Conservation (phyloP, 2,888 invertebrate species). For the Idaea straminata region DNA sequence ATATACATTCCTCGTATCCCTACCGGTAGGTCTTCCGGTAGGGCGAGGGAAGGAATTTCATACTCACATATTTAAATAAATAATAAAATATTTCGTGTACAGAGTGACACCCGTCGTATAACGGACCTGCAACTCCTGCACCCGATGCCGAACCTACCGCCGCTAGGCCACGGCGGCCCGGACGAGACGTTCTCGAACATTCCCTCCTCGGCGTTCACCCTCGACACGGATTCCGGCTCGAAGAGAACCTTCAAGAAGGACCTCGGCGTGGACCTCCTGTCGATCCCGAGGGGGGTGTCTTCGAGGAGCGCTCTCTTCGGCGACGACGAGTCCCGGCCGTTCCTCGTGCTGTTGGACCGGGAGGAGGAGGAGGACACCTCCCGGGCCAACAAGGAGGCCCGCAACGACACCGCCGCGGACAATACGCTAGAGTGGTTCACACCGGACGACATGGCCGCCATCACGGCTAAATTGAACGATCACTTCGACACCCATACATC, state of each 20-base stretch:
- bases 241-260: background rate
- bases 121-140: conserved; percentile 30
- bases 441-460: too few relatives aligned
- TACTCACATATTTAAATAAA: too few relatives aligned
- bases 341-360: background rate
- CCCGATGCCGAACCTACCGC: conserved; percentile 13
- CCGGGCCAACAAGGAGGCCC: too few relatives aligned
- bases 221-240: conserved; percentile 12
- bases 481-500: too few relatives aligned
- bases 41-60: too few relatives aligned
- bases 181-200: conserved; percentile 9
- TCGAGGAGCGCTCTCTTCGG: background rate
- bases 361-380: background rate
- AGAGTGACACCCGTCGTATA: background rate
- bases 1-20: too few relatives aligned
- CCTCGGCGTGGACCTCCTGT: background rate
- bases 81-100: too few relatives aligned
- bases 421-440: too few relatives aligned
- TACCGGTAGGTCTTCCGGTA: too few relatives aligned
- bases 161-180: background rate
- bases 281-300: background rate
- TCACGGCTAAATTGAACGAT: too few relatives aligned
- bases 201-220: conserved; percentile 31
- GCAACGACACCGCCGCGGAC: too few relatives aligned
- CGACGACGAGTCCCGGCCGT: background rate